phyloP scores from a whole-genome alignment of 1,140 invertebrate genomes.

The Drosophila novamexicana region DNA sequence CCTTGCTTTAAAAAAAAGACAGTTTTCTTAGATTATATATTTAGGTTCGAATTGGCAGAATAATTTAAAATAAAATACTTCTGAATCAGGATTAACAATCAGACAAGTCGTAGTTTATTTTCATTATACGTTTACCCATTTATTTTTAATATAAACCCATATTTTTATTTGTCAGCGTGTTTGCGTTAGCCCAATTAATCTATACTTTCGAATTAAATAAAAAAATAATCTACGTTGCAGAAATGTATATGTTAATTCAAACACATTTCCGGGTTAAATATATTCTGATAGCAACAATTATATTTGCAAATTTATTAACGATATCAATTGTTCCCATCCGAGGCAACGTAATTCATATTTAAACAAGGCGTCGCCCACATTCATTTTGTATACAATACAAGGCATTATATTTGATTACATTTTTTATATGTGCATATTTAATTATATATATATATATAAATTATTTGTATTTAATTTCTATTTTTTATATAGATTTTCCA shows the following conservation, averaged over 20 bases:
- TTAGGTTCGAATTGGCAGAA: neutral
- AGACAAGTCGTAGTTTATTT: too few relatives aligned
- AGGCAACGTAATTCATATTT: neutral
- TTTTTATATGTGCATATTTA: conserved; percentile 17
- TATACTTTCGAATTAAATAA: too few relatives aligned
- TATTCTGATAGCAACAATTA: neutral
- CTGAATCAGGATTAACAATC: too few relatives aligned
- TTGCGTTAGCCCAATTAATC: too few relatives aligned
- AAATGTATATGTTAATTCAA: too few relatives aligned
- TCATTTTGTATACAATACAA: conserved; percentile 28
- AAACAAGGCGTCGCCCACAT: neutral
- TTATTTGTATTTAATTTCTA: conserved; percentile 16
- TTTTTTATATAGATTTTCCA: conserved; percentile 35
- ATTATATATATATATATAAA: conserved; percentile 12
- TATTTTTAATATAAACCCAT: too few relatives aligned
- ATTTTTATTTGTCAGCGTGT: too few relatives aligned
- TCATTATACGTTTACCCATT: too few relatives aligned
- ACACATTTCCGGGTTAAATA: neutral
- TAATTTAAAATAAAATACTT: too few relatives aligned
- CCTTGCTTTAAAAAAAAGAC: too few relatives aligned
- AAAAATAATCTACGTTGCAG: too few relatives aligned
- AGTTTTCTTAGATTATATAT: neutral
- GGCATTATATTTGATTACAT: conserved; percentile 20
- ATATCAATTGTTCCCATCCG: neutral
- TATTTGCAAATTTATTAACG: neutral